These are phyloP conservation scores for Hanleya hanleyi DNA, from an alignment of 2,888 invertebrate species.

Conservation along the genomic window DNA sequence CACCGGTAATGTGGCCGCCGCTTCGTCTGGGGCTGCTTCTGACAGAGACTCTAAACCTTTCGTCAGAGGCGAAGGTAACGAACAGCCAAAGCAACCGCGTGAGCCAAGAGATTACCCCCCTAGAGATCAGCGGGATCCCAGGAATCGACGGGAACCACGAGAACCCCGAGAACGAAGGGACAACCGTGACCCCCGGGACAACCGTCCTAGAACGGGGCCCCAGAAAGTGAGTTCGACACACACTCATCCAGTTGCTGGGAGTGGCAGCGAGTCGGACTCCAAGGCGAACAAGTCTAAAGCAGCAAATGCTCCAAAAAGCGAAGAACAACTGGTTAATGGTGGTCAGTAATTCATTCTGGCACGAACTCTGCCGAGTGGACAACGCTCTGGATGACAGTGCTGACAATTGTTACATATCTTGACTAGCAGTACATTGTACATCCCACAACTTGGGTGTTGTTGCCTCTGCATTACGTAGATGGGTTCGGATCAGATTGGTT, in stretches of 20 bases:
- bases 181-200: background rate
- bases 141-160: background rate
- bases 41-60: background rate
- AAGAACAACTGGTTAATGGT: conserved; percentile 62
- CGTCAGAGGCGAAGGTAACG: background rate
- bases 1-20: background rate
- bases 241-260: conserved; percentile 3
- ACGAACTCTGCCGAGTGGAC: too few species aligned
- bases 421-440: too few species aligned
- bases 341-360: too few species aligned
- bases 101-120: too few species aligned
- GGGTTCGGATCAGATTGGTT: too few species aligned
- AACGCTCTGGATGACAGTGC: too few species aligned
- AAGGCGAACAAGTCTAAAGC: conserved; percentile 47
- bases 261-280: conserved; percentile 58
- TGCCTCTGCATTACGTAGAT: too few species aligned
- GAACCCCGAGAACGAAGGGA: background rate
- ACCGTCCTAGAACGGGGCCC: background rate
- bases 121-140: too few species aligned
- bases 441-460: too few species aligned
- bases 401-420: too few species aligned
- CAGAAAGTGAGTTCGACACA: background rate
- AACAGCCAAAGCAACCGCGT: too few species aligned
- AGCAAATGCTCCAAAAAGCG: conserved; percentile 37
- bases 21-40: background rate